Conservation (phyloP, 2,888 invertebrate species). For the Heteromurus nitidus region DNA sequence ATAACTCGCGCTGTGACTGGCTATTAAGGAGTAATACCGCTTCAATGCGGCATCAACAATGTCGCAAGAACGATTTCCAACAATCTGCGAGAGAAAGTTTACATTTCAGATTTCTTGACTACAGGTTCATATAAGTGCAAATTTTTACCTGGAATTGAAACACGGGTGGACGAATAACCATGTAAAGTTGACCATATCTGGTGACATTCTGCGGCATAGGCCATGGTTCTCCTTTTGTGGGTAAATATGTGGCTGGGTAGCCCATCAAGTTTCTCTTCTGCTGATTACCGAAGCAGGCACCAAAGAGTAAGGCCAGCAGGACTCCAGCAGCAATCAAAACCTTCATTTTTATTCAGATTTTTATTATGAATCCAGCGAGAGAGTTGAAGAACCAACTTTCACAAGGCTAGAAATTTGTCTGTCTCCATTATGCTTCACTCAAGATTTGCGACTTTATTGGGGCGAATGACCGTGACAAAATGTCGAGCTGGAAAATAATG, state of each 20-base stretch:
- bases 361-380: too few species aligned
- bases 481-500: too few species aligned
- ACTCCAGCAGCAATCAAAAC: too few species aligned
- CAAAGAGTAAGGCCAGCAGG: too few species aligned
- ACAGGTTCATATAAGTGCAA: background rate
- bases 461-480: too few species aligned
- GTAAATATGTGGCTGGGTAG: slow-evolving; percentile 74
- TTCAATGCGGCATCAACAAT: slow-evolving; percentile 79
- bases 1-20: slow-evolving; percentile 32
- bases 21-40: slow-evolving; percentile 78
- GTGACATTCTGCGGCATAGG: slow-evolving; percentile 80
- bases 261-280: too few species aligned
- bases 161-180: slow-evolving; percentile 76
- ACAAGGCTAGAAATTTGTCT: too few species aligned
- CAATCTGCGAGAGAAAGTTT: slow-evolving; percentile 74
- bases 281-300: too few species aligned
- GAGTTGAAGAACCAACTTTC: too few species aligned
- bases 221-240: slow-evolving; percentile 83
- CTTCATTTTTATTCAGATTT: too few species aligned
- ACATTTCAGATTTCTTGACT: background rate
- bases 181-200: slow-evolving; percentile 75
- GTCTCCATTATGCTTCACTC: too few species aligned
- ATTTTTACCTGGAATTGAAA: slow-evolving; percentile 75
- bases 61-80: slow-evolving; percentile 78
- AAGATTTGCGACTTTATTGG: too few species aligned